These are phyloP conservation scores for Steinernema khuongi DNA, from an alignment of 1,140 invertebrate genomes.

Conservation along the genomic window DNA sequence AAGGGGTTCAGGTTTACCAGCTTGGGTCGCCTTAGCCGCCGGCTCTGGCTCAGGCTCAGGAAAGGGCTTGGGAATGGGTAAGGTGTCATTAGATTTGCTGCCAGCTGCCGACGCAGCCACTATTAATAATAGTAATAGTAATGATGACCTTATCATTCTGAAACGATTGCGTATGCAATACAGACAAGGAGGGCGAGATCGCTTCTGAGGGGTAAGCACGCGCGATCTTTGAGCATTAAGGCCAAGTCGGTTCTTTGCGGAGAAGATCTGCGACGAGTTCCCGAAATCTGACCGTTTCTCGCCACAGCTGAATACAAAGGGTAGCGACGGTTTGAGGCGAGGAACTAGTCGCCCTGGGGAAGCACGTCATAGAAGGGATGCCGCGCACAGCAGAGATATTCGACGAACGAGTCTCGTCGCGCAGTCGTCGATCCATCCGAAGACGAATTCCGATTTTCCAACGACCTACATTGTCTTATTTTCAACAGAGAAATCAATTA, in stretches of 20 bases:
- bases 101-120: background rate
- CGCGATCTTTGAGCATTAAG: background rate
- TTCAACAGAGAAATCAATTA: constrained; percentile 14
- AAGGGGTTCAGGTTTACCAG: constrained; percentile 25
- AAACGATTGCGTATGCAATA: background rate
- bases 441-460: constrained; percentile 13
- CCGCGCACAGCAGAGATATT: background rate
- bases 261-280: too few species aligned
- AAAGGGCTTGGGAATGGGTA: constrained; percentile 27
- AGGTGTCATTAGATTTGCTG: background rate
- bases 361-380: background rate
- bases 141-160: background rate
- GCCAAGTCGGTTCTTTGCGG: too few species aligned
- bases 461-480: constrained; percentile 15
- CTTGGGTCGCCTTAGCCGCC: constrained; percentile 7
- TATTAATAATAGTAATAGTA: background rate
- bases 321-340: background rate
- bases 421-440: background rate
- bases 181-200: background rate
- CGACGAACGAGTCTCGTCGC: background rate
- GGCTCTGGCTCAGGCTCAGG: constrained; percentile 27
- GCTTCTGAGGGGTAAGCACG: background rate
- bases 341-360: background rate
- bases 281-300: too few species aligned
- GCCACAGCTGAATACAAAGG: too few species aligned